A percentile compares a stretch with the other conserved stretches of the same genome.
phyloP scores from a whole-genome alignment of 2,113 vertebrate species.

The Gorsachius goisagi region DNA sequence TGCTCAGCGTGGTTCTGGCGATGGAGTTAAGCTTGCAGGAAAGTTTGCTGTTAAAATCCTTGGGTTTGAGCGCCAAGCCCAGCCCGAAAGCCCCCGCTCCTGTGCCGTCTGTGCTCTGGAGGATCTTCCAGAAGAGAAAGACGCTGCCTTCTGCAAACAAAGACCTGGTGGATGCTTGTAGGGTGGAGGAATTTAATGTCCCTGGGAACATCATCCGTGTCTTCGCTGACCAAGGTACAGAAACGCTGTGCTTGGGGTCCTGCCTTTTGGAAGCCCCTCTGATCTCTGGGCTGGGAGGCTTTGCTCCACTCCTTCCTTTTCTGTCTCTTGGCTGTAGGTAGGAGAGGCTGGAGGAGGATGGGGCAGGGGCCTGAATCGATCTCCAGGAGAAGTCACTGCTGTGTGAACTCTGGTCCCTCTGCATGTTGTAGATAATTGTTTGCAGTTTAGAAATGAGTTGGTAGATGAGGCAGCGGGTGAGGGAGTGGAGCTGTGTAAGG shows the following conservation, averaged over 20 bases:
- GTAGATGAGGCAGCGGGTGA: accelerated
- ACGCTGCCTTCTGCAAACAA: not conserved
- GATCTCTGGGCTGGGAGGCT: not conserved
- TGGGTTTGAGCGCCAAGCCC: conserved; percentile 77
- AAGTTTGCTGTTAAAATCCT: conserved; percentile 63
- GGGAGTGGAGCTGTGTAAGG: not conserved
- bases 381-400: not conserved
- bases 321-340: accelerated
- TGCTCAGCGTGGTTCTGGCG: not conserved
- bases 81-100: conserved; percentile 22
- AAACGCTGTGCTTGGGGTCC: not conserved
- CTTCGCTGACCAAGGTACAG: conserved; percentile 84
- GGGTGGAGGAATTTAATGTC: conserved; percentile 85
- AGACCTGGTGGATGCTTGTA: conserved; percentile 65
- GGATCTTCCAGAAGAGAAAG: conserved; percentile 76
- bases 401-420: accelerated
- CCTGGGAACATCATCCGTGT: conserved; percentile 88
- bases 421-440: not conserved
- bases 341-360: not conserved
- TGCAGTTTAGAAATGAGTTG: accelerated
- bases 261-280: not conserved
- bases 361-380: accelerated
- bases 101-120: conserved; percentile 85
- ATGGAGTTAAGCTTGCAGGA: conserved; percentile 20
- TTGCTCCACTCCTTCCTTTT: not conserved